Base-by-base conservation (phyloP, 2,797 vertebrate genomes). In the Caiman crocodilus region DNA sequence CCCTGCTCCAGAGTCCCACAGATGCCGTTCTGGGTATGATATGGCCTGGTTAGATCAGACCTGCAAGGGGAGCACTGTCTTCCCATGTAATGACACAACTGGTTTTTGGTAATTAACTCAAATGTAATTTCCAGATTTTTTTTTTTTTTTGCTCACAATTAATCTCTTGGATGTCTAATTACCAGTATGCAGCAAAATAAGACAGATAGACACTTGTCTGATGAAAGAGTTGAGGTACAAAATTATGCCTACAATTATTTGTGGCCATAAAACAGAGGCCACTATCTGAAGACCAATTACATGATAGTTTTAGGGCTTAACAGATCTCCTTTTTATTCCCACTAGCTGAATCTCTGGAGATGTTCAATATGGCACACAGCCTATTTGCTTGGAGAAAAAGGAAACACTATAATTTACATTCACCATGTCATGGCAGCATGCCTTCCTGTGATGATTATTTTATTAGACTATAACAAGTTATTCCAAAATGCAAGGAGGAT, bases 201-300 rank as follows among this genome's bases (percentile, higher is more conserved):
- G 79, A 71, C 79, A 2, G 0, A 1, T 7, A 60, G 90, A 79
- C 90, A 85, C 50, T 75, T 6, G 0, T 32, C 87, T 79, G 55
- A 77, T n/a, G 42, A 50, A 50, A 50, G 42, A 50, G 79, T 0
- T 61, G 42, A 88, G 84, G 80, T 95, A 85, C 90, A 82, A 92
- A 95, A 77, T 71, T 25, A 58, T 23, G 87, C 92, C 85, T 91
- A 77, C 50, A 64, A 90, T 89, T 87, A 67, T 75, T 73, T n/a
- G 63, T 13, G 79, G 71, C 84, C 90, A 32, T 92, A 94, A 94
- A 92, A 14, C 65, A 90, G 23, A 61, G 89, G 84, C 59, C 71
- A 73, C 88, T 14, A 32, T 92, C 77, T 1, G 0, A 91, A 67
- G 84, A 76, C 7, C 0, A 7, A 60, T 85, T 89, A 42, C 78